Conservation (phyloP, 2,113 vertebrate species). For the Chloroceryle aenea region DNA sequence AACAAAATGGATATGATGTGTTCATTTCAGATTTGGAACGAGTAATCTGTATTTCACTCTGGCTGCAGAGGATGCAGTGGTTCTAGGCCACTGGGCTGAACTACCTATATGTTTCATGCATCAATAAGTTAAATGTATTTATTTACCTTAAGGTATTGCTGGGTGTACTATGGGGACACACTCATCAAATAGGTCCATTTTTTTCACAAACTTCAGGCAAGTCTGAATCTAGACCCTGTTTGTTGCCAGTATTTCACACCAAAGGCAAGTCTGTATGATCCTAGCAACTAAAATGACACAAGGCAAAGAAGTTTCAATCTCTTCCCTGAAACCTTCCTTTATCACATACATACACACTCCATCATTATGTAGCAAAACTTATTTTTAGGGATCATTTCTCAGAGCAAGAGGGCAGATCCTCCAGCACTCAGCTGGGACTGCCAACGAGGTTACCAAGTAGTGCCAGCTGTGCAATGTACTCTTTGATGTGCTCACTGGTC, state of each 20-base stretch:
- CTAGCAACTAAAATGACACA: background rate
- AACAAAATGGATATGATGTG: background rate
- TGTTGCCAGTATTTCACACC: background rate
- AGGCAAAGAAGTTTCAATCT: background rate
- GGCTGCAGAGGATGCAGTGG: background rate
- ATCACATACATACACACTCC: accelerated
- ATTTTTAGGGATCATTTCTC: background rate
- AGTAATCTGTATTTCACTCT: background rate
- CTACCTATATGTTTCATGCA: background rate
- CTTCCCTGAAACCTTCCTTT: background rate
- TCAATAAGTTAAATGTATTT: background rate
- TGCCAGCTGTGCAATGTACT: background rate
- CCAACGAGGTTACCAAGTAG: background rate
- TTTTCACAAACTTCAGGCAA: background rate
- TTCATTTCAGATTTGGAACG: background rate
- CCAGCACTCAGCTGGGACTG: background rate
- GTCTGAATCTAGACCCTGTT: background rate
- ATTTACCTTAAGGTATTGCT: background rate
- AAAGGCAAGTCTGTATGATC: background rate
- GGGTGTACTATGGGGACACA: background rate
- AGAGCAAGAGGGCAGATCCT: background rate
- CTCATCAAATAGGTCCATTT: background rate
- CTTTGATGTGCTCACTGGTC: background rate
- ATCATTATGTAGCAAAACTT: background rate
- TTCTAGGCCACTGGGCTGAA: background rate